These are phyloP conservation scores for Gobio occitaniae DNA, from an alignment of 2,797 vertebrate genomes.

Conservation along the genomic window DNA sequence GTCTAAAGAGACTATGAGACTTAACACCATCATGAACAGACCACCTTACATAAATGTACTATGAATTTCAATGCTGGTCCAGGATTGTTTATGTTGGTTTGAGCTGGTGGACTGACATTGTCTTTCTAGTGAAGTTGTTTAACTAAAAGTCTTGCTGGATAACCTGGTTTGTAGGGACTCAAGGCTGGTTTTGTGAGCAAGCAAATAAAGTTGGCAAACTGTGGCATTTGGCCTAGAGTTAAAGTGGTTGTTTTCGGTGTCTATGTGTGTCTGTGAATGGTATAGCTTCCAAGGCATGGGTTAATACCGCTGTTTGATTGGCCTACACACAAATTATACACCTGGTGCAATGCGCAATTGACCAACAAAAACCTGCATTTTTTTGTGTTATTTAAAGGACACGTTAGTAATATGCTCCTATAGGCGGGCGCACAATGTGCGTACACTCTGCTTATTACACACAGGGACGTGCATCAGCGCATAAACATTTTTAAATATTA, in stretches of 20 bases:
- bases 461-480: too few species aligned
- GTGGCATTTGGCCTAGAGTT: neutral
- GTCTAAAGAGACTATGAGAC: neutral
- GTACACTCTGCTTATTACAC: too few species aligned
- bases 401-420: too few species aligned
- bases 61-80: neutral
- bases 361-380: too few species aligned
- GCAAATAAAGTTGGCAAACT: neutral
- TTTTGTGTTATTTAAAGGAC: too few species aligned
- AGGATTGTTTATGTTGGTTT: neutral
- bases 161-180: neutral
- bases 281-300: neutral
- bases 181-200: too few species aligned
- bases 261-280: conserved; percentile 1
- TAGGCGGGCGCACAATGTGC: too few species aligned
- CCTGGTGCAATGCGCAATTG: too few species aligned
- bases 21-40: neutral
- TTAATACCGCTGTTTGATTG: neutral
- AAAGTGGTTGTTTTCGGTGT: neutral
- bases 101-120: neutral
- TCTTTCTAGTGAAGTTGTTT: neutral
- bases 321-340: neutral
- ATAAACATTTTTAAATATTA: too few species aligned
- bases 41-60: neutral
- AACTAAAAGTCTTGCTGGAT: neutral